A percentile compares a stretch with the other conserved stretches of the same genome.
These are phyloP conservation scores for Agriopis marginaria DNA, from an alignment of 2,888 invertebrate genomes.

Conservation along the genomic window DNA sequence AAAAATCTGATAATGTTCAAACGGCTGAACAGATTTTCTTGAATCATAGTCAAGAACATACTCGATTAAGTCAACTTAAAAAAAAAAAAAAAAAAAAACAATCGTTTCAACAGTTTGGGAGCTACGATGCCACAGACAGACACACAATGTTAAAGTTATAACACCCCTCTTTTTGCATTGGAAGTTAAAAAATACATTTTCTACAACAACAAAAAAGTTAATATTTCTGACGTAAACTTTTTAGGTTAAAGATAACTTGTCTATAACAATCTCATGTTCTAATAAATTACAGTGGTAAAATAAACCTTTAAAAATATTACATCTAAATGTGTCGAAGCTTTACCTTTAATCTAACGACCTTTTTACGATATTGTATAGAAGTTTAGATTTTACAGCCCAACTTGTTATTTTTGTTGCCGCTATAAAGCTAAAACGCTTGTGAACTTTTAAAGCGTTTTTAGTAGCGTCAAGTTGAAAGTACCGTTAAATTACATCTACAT, in stretches of 20 bases:
- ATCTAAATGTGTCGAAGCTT: slow-evolving; percentile 28
- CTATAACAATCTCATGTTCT: slow-evolving; percentile 12
- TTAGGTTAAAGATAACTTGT: background rate
- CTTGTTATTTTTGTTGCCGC: slow-evolving; percentile 36
- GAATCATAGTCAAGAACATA: too few species aligned
- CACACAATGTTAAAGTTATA: too few species aligned
- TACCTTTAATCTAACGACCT: slow-evolving; percentile 27
- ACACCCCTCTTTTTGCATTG: too few species aligned
- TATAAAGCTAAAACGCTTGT: slow-evolving; percentile 31
- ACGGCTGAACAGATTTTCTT: too few species aligned
- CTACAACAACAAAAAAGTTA: too few species aligned
- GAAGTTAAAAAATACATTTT: too few species aligned
- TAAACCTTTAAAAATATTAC: slow-evolving; percentile 17
- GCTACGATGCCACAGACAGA: too few species aligned
- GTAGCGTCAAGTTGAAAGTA: slow-evolving; percentile 18
- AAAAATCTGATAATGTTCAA: too few species aligned
- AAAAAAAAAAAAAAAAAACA: too few species aligned
- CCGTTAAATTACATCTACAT: slow-evolving; percentile 9
- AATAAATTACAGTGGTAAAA: slow-evolving; percentile 18
- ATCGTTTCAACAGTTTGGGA: too few species aligned
- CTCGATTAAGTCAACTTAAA: too few species aligned
- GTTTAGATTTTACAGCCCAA: slow-evolving; percentile 35
- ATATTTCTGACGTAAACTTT: background rate
- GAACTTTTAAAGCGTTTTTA: slow-evolving; percentile 30
- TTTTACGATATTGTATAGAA: slow-evolving; percentile 39